A percentile compares a stretch with the other conserved stretches of the same genome.
phyloP scores from a whole-genome alignment of 1,140 invertebrate genomes.

The Triops longicaudatus region DNA sequence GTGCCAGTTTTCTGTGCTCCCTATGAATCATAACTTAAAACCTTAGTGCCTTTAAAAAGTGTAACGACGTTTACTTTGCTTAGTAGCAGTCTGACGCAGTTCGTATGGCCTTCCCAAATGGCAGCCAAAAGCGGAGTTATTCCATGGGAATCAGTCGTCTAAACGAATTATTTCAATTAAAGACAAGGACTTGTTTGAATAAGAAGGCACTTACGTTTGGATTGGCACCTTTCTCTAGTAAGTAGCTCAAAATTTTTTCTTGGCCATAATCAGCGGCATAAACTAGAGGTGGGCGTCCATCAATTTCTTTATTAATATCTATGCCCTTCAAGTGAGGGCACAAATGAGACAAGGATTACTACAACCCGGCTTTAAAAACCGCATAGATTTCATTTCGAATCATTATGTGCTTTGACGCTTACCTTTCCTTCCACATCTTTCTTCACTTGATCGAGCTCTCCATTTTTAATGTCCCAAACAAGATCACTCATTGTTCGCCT shows the following conservation, averaged over 20 bases:
- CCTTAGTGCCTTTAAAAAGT: not conserved
- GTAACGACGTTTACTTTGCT: conserved; percentile 56
- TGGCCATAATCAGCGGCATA: conserved; percentile 95
- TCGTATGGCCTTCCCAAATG: conserved; percentile 90
- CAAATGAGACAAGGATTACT: not conserved
- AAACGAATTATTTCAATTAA: conserved; percentile 29
- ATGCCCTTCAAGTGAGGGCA: conserved; percentile 53
- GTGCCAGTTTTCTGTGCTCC: conserved; percentile 73
- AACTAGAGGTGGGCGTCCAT: conserved; percentile 73
- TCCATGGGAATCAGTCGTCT: conserved; percentile 86
- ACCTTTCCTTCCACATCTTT: conserved; percentile 77
- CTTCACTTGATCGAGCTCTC: conserved; percentile 82
- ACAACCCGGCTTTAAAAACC: not conserved
- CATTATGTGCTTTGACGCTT: conserved; percentile 33
- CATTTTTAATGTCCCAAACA: conserved; percentile 89
- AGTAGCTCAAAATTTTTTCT: conserved; percentile 75
- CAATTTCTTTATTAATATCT: conserved; percentile 74
- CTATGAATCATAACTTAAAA: conserved; percentile 41
- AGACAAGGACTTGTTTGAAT: not conserved
- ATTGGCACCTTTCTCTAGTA: conserved; percentile 79
- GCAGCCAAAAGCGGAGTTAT: conserved; percentile 85
- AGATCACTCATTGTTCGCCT: conserved; percentile 58
- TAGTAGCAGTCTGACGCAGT: conserved; percentile 77
- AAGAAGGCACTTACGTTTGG: conserved; percentile 67
- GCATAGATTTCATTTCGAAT: too few relatives aligned